Evolutionary conservation across 2,797 vertebrate genomes (phyloP), one percentile per base, ranked within the genome.

Genomic region (Channa striata): DNA sequence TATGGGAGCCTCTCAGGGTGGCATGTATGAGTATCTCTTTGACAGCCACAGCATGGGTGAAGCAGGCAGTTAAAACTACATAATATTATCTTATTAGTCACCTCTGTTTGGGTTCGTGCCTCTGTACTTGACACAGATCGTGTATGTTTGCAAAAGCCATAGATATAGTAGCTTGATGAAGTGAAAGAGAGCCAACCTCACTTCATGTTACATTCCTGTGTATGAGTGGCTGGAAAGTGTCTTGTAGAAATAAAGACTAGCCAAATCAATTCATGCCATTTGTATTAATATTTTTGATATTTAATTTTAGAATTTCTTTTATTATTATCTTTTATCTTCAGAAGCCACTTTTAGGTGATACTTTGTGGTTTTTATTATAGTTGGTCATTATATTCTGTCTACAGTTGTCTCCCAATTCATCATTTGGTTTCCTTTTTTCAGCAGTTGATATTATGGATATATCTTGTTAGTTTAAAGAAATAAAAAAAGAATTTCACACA

Each of bases 1-100:
- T 85, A 95, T 97, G 95, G 96, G 95, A 30, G 95, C 95, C 3
- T 95, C 95, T 4, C 92, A 95, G 39, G 92, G 89, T 0, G 95
- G 95, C 91, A 93, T 98, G 96, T 96, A 96, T 0, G 96, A 98
- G 85, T 97, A 97, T 76, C 94, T 97, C 80, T 98, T 98, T 58
- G 96, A 97, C 89, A 98, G 97, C 92, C 96, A 97, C 75, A 98
- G 96, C 53, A 84, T 97, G 11, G 95, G 94, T 49, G 66, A 81
- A 6, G 81, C 87, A 17, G 83, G 72, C 68, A 90, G 72, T 77
- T 93, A 90, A 77, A 16, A 82, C 34, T 1, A 5, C 17, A n/a
- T n/a, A n/a, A n/a, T n/a, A 1, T 34, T 30, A 11, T 54, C 11
- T 37, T 8, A 4, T 37, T 23, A 34, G 10, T 69, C 34, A n/a